Base-by-base conservation (phyloP, 2,888 invertebrate genomes). In the Cenopis cana region DNA sequence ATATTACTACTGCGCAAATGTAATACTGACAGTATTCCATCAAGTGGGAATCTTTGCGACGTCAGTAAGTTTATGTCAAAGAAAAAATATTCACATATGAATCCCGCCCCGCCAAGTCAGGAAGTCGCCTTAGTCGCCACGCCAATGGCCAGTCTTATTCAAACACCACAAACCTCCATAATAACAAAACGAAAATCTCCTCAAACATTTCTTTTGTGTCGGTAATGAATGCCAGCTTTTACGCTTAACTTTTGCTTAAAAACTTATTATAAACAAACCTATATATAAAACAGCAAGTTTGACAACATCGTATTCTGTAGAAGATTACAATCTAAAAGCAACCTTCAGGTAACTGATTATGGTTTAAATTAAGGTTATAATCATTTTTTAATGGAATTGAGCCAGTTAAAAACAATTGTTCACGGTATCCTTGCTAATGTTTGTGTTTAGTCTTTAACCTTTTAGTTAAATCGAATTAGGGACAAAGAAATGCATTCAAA, bases 151-250 rank as follows among this genome's bases (percentile, higher is more conserved):
- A 60, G 54, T 66, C 12, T 71, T 66, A 60, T 55, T 41, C 5
- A 49, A 29, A 24, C 38, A 52, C 20, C 66, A 55, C 66, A 62
- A 59, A 49, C 54, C 66, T 10, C 18, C 38, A 24, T 56, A 46
- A 52, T 49, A 61, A 61, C 60, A 56, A 67, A 71, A 61, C 49
- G 50, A 20, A 66, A 71, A 66, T 61, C 38, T 38, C 65, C 66
- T 55, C 46, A 46, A 41, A 66, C 64, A 29, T 64, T 70, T 67
- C 66, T 71, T 71, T 71, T 71, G 71, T 71, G 14, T 11, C 18
- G 11, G 1, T 71, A 71, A 67, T 67, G 61, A 67, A 67, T 49
- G 49, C 29, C 54, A 61, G 41, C 56, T 49, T n/a, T 29, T 54
- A 36, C 46, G 66, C 49, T 50, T 61, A 71, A 67, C 60, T 66